Base-by-base conservation (phyloP, 2,888 invertebrate genomes). In the Papilio protenor region DNA sequence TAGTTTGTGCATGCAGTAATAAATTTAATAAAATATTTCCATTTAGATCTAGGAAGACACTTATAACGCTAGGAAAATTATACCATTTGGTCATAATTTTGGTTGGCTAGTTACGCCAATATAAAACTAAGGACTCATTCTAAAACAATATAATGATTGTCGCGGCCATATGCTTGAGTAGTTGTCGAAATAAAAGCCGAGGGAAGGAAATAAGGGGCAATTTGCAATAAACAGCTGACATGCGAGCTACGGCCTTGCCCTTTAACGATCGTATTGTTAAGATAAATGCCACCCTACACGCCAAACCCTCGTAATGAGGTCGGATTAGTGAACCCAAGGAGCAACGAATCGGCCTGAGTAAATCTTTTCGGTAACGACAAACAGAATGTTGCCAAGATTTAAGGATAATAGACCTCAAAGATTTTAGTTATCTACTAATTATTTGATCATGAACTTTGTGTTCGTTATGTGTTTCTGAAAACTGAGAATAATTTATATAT, bases 211-310 rank as follows among this genome's bases (percentile, higher is more conserved):
- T 82, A 87, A 88, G 88, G 87, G 89, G 89, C 88, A 84, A 87
- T 87, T 84, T 84, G 80, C 84, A 82, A 85, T 88, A 90, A 90
- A 89, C 86, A 86, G 80, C 81, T 82, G 84, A 84, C 92, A 92
- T 90, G 92, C 91, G 83, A 92, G 75, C 76, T 18, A 40, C 83
- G 87, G 81, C 92, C 92, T 92, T 92, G 91, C 89, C 90, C 89
- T 90, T 80, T 85, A 86, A 87, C 83, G 80, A 85, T 82, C 82
- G 80, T 82, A 84, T 84, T 81, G 82, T 82, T 80, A 83, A 87
- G 88, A 89, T 89, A 91, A 90, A 87, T 83, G 84, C 79, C 79
- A 81, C 82, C 82, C 80, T 76, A 83, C 79, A 79, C 74, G 79
- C 72, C 80, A 82, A 77, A 79, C 81, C 77, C 73, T 55, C 75